A percentile compares a stretch with the other conserved stretches of the same genome.
Evolutionary conservation across 1,140 invertebrate genomes (phyloP).

Genomic region (Listronotus oregonensis): DNA sequence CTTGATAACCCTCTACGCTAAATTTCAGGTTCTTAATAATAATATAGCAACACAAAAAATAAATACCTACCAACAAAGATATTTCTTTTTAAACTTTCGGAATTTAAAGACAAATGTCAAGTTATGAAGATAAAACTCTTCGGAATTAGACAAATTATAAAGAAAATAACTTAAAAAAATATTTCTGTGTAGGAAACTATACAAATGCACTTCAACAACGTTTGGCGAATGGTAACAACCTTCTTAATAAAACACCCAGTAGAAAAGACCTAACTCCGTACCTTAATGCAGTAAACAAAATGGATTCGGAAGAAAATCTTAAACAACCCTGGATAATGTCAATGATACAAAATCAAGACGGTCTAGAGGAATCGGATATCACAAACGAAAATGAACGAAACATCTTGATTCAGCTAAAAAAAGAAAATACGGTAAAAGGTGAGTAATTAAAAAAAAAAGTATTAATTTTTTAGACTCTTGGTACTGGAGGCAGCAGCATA

Average conservation of each 20-base stretch:
- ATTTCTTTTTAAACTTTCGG: no score
- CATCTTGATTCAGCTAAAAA: constrained; percentile 66
- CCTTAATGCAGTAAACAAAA: constrained; percentile 64
- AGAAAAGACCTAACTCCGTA: constrained; percentile 64
- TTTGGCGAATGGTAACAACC: constrained; percentile 60
- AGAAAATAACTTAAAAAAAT: no score
- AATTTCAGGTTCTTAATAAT: no score
- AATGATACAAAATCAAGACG: constrained; percentile 59
- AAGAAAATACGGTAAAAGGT: constrained; percentile 72
- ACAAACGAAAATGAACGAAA: constrained; percentile 66
- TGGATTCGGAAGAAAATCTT: constrained; percentile 60
- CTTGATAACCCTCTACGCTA: no score
- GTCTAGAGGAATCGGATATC: constrained; percentile 59
- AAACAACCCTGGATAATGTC: constrained; percentile 67
- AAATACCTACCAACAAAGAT: no score
- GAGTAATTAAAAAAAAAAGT: no score
- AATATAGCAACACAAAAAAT: no score
- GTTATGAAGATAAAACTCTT: no score
- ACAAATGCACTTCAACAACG: constrained; percentile 63
- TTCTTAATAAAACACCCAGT: constrained; percentile 50
- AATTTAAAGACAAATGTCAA: no score
- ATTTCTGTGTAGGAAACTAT: constrained; percentile 57
- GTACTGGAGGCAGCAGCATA: no score
- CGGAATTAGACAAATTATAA: no score
- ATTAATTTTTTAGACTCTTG: no score